A percentile compares a stretch with the other conserved stretches of the same genome.
Conservation (phyloP, 1,140 invertebrate species). For the Halesus radiatus region DNA sequence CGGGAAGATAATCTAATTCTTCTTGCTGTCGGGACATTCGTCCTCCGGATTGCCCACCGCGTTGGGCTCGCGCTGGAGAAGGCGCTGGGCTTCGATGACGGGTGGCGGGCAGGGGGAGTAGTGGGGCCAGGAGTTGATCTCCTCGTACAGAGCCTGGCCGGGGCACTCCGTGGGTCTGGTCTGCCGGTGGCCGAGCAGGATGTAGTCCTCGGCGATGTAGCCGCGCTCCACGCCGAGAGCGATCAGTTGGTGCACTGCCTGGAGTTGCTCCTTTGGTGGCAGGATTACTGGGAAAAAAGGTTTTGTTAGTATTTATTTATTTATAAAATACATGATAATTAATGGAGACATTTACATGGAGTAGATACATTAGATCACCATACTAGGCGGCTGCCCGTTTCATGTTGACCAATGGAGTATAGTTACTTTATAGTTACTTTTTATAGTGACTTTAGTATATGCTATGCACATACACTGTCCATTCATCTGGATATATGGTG, state of each 20-base stretch:
- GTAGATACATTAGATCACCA: too few species aligned
- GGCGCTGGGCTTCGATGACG: background rate
- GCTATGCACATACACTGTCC: too few species aligned
- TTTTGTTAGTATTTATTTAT: background rate
- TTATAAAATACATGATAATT: too few species aligned
- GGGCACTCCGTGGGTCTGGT: slow-evolving; percentile 79
- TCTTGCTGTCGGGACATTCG: slow-evolving; percentile 1
- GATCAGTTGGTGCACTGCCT: slow-evolving; percentile 74
- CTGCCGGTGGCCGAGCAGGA: slow-evolving; percentile 79
- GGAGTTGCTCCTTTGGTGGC: slow-evolving; percentile 74
- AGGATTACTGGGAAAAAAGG: slow-evolving; percentile 64
- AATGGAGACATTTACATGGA: too few species aligned
- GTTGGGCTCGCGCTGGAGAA: background rate
- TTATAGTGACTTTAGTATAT: too few species aligned
- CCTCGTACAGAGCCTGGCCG: slow-evolving; percentile 74
- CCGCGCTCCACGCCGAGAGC: slow-evolving; percentile 73
- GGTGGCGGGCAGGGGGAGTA: slow-evolving; percentile 61
- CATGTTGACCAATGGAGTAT: too few species aligned
- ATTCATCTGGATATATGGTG: too few species aligned
- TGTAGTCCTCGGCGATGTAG: slow-evolving; percentile 74
- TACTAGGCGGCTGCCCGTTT: too few species aligned
- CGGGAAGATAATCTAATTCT: background rate
- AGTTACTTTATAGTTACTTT: too few species aligned
- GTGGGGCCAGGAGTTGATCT: slow-evolving; percentile 77
- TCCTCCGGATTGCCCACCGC: background rate